A percentile compares a stretch with the other conserved stretches of the same genome.
phyloP scores from a whole-genome alignment of 92 coral and sea anemone species.

The Blastomussa wellsi region DNA sequence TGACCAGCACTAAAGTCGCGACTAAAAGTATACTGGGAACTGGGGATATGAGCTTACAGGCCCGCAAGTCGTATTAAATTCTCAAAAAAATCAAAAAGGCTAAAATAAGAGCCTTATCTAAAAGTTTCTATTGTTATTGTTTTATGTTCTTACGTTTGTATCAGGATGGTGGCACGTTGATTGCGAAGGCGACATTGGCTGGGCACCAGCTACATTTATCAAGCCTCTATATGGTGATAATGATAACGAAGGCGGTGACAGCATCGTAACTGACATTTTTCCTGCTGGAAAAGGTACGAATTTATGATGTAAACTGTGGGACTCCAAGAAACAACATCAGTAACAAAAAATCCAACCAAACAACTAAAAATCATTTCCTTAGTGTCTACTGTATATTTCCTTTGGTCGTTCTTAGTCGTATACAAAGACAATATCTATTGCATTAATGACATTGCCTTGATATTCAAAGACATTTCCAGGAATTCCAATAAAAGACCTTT shows the following conservation, averaged over 20 bases:
- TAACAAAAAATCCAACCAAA: background rate
- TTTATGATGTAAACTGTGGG: background rate
- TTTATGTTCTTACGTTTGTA: background rate
- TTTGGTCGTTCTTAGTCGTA: background rate
- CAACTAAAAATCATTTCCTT: background rate
- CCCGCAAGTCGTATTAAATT: background rate
- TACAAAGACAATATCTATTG: background rate
- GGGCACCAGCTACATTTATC: constrained; percentile 61
- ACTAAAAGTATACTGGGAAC: no score
- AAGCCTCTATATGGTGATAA: background rate
- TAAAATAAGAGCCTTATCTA: background rate
- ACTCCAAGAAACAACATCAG: background rate
- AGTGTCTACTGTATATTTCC: background rate
- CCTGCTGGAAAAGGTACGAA: constrained; percentile 51
- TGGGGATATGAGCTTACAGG: background rate
- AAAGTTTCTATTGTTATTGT: background rate
- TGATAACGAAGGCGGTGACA: constrained; percentile 30
- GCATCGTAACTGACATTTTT: constrained; percentile 20
- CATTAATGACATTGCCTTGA: background rate
- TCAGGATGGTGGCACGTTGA: constrained; percentile 66
- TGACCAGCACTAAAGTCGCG: no score
- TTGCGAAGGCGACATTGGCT: constrained; percentile 58
- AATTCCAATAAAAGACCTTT: background rate
- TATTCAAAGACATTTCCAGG: background rate
- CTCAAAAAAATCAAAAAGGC: background rate